Base-by-base conservation (phyloP, 1,140 invertebrate species). In the Mesaphorura yosii region DNA sequence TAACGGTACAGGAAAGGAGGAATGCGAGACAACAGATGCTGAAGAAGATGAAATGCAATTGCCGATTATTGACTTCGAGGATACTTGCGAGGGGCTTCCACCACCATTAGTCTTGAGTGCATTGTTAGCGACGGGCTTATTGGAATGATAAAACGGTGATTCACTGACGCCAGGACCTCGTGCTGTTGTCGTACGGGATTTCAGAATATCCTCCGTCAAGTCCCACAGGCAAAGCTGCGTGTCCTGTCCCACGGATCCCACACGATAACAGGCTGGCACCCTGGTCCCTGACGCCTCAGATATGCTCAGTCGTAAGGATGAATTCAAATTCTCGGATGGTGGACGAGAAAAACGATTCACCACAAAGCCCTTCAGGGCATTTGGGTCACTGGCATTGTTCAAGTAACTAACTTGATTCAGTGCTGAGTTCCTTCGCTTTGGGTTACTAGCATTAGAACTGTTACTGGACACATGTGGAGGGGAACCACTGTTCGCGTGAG, bases 211-310 rank as follows among this genome's bases (percentile, higher is more conserved):
- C 65, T 98, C 92, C 17, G 91, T 96, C 22, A 98, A 80, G 68
- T 99, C 95, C 95, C 95, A 98, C 44, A 99, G 73, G 73, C 94
- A 98, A 40, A 99, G 70, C 68, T 95, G 88, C 23, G 94, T 98
- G 71, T 99, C 95, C 70, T 98, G 93, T 17, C 93, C 93, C 1
- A 98, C 91, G 55, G 90, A 92, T n/a, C 90, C 92, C 56, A 97
- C 75, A 52, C 91, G 76, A 69, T 94, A 95, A 66, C 82, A 83
- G 0, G 77, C 80, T 19, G 76, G 59, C 38, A 64, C 45, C 48
- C 60, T 37, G 12, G 53, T 49, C 31, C 46, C 48, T 44, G 39
- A 22, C 19, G 42, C 20, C 19, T 56, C 53, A 5, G 56, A 53
- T 12, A 53, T 40, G 51, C 60, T 62, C 25, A 62, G 53, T 26